A percentile compares a stretch with the other conserved stretches of the same genome.
phyloP scores from a whole-genome alignment of 2,888 invertebrate species.

The Heliconius sara region DNA sequence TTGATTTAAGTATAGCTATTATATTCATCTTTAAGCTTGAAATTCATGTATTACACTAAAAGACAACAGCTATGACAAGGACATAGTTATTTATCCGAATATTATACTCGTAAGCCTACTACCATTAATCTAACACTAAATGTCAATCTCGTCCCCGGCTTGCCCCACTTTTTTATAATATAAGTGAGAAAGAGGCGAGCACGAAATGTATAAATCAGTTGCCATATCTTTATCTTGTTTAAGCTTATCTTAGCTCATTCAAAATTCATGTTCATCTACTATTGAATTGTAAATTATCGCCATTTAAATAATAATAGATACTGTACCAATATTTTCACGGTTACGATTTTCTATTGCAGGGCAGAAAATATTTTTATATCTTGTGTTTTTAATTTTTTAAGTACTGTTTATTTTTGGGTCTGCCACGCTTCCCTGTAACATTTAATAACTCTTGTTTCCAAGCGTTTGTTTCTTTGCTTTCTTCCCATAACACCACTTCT shows the following conservation, averaged over 20 bases:
- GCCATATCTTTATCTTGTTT: neutral
- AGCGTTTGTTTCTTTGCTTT: neutral
- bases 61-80: neutral
- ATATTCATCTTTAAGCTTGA: neutral
- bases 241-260: neutral
- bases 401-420: conserved; percentile 6
- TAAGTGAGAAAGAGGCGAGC: no score
- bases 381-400: neutral
- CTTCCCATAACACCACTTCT: conserved; percentile 3
- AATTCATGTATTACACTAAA: neutral
- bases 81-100: neutral
- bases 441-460: neutral
- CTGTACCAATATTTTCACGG: neutral
- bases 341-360: neutral
- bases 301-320: neutral
- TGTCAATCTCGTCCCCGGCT: neutral
- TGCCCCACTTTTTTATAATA: no score
- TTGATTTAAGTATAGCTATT: neutral
- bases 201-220: neutral
- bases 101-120: neutral
- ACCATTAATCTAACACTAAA: no score
- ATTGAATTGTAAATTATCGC: neutral
- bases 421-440: neutral
- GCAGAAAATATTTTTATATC: neutral
- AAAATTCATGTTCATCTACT: neutral